phyloP scores from a whole-genome alignment of 2,797 vertebrate genomes.

The Clarias pachynema region DNA sequence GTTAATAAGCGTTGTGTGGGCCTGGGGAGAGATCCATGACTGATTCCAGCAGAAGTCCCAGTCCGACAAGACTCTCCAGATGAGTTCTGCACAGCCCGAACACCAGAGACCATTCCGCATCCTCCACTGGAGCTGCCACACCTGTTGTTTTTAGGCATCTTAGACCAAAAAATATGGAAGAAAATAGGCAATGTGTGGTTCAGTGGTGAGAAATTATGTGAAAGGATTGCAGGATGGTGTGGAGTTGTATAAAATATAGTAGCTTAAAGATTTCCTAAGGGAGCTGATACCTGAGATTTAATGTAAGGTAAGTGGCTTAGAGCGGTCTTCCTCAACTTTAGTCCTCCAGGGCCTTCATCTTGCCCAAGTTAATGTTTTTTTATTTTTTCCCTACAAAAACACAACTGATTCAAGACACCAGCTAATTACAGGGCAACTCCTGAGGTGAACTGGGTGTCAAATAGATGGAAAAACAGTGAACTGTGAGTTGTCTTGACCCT shows the following conservation, averaged over 20 bases:
- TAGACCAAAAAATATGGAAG: constrained; percentile 30
- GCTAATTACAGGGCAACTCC: constrained; percentile 22
- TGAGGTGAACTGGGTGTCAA: background rate
- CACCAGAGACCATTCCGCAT: constrained; percentile 56
- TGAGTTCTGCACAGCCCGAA: constrained; percentile 58
- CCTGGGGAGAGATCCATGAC: constrained; percentile 59
- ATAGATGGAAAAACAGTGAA: constrained; percentile 18
- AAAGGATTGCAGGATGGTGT: constrained; percentile 24
- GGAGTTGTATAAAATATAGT: constrained; percentile 28
- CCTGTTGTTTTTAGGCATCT: constrained; percentile 56
- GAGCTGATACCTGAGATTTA: constrained; percentile 36
- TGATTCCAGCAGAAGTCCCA: constrained; percentile 62
- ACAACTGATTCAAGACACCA: constrained; percentile 24
- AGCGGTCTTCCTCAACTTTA: constrained; percentile 20
- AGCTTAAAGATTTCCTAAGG: constrained; percentile 38
- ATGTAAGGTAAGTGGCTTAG: constrained; percentile 37
- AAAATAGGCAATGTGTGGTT: constrained; percentile 27
- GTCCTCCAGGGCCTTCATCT: constrained; percentile 20
- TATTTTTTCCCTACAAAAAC: constrained; percentile 6
- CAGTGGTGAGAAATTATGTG: constrained; percentile 32
- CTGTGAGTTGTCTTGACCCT: constrained; percentile 22
- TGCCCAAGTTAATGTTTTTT: constrained; percentile 24
- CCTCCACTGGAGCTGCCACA: constrained; percentile 56
- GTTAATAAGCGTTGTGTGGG: constrained; percentile 63
- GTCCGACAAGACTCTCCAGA: constrained; percentile 61